Evolutionary conservation across 2,888 invertebrate species (phyloP).

Genomic region (Drosophila pullipes): DNA sequence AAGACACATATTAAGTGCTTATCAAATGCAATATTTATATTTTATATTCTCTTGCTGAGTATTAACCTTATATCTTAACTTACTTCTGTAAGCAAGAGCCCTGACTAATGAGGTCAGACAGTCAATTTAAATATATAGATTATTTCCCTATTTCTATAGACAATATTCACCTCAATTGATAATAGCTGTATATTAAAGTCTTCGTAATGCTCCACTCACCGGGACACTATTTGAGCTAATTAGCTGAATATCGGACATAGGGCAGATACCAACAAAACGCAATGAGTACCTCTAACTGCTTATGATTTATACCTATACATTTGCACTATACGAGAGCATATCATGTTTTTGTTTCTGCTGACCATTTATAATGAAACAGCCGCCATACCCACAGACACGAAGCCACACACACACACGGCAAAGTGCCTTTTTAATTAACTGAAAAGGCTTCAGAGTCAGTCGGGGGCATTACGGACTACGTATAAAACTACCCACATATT

Average conservation of each 20-base stretch:
- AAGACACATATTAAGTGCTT: neutral
- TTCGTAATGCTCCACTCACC: neutral
- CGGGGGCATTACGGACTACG: conserved; percentile 32
- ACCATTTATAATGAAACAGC: conserved; percentile 53
- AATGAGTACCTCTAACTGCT: conserved; percentile 24
- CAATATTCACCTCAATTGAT: neutral
- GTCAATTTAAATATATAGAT: neutral
- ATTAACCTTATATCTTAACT: neutral
- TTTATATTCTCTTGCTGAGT: neutral
- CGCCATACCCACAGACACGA: conserved; percentile 13
- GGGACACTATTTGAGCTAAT: conserved; percentile 29
- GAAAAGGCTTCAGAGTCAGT: conserved; percentile 61
- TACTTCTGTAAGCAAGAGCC: neutral
- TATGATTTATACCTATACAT: conserved; percentile 46
- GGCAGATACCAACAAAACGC: neutral
- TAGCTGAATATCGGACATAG: conserved; percentile 22
- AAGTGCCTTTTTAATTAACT: conserved; percentile 71
- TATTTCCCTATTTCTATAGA: neutral
- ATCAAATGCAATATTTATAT: neutral
- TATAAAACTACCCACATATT: conserved; percentile 39
- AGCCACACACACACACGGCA: conserved; percentile 7
- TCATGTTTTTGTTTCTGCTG: conserved; percentile 50
- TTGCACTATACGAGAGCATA: conserved; percentile 17
- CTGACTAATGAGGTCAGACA: neutral
- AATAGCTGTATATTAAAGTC: neutral